These are phyloP conservation scores for Oreamnos americanus DNA, from an alignment of 2,113 vertebrate genomes.

Conservation along the genomic window DNA sequence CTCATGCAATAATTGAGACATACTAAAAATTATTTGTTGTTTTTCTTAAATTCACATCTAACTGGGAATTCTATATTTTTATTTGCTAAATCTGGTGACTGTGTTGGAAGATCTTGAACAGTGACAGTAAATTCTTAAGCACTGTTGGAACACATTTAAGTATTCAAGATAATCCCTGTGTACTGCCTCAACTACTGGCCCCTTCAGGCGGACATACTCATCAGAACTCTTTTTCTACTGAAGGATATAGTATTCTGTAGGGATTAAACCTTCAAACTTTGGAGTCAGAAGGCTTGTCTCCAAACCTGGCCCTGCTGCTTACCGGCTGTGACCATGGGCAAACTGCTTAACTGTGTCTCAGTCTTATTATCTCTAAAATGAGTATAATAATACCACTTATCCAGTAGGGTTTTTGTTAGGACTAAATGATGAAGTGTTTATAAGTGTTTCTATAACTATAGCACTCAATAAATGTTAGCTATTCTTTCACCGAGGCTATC, in stretches of 20 bases:
- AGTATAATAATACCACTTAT: not conserved
- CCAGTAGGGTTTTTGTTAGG: not conserved
- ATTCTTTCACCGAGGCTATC: not conserved
- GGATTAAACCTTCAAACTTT: too few species aligned
- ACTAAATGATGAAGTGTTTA: not conserved
- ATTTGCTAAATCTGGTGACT: not conserved
- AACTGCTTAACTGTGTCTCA: not conserved
- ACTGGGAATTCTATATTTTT: not conserved
- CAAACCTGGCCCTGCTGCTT: not conserved
- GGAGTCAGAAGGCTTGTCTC: not conserved
- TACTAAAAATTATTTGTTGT: not conserved
- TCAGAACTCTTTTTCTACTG: not conserved
- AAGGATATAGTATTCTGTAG: not conserved
- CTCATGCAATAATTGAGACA: not conserved
- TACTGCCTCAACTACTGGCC: not conserved
- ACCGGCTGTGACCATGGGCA: rapidly evolving
- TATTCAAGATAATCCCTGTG: not conserved
- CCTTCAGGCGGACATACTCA: not conserved
- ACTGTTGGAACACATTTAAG: not conserved
- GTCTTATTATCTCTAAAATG: not conserved
- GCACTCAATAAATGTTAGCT: not conserved
- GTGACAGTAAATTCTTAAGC: not conserved
- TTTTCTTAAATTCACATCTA: not conserved
- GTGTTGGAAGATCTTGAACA: not conserved
- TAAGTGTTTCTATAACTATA: not conserved